Conservation (phyloP, 2,888 invertebrate species). For the Malacosoma neustria region DNA sequence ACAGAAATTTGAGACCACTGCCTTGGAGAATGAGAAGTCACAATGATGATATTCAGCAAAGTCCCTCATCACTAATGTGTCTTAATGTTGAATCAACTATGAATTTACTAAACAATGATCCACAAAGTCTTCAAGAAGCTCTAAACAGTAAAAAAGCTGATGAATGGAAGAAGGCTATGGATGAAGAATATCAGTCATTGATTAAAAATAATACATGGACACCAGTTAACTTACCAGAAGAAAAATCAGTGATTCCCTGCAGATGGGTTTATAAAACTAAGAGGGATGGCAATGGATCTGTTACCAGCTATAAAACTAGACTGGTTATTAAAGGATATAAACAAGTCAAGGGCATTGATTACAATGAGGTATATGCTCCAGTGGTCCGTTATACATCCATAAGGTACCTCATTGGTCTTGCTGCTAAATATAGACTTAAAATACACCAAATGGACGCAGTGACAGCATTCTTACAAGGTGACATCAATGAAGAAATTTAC, state of each 20-base stretch:
- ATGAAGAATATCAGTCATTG: conserved; percentile 10
- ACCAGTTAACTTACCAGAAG: conserved; percentile 6
- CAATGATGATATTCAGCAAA: too few species aligned
- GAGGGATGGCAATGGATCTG: conserved; percentile 7
- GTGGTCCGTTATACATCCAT: too few species aligned
- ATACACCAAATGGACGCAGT: conserved; percentile 17
- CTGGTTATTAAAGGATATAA: conserved; percentile 13
- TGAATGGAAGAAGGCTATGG: conserved; percentile 10
- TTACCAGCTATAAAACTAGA: conserved; percentile 11
- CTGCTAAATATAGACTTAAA: conserved; percentile 11
- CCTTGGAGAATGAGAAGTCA: too few species aligned
- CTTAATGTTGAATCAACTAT: too few species aligned
- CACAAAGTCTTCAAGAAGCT: conserved; percentile 10
- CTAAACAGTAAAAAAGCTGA: conserved; percentile 9
- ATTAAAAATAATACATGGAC: conserved; percentile 7
- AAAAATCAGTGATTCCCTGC: conserved; percentile 5
- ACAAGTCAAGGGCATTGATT: conserved; percentile 8
- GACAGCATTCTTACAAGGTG: conserved; percentile 10
- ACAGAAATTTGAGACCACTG: too few species aligned
- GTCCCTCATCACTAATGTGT: too few species aligned
- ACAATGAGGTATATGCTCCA: too few species aligned
- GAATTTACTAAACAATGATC: too few species aligned
- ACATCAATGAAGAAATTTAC: conserved; percentile 8
- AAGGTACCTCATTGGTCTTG: conserved; percentile 11
- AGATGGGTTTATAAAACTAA: conserved; percentile 8